Conservation (phyloP, 2,113 vertebrate genomes). For the Coryphaenoides rupestris region DNA sequence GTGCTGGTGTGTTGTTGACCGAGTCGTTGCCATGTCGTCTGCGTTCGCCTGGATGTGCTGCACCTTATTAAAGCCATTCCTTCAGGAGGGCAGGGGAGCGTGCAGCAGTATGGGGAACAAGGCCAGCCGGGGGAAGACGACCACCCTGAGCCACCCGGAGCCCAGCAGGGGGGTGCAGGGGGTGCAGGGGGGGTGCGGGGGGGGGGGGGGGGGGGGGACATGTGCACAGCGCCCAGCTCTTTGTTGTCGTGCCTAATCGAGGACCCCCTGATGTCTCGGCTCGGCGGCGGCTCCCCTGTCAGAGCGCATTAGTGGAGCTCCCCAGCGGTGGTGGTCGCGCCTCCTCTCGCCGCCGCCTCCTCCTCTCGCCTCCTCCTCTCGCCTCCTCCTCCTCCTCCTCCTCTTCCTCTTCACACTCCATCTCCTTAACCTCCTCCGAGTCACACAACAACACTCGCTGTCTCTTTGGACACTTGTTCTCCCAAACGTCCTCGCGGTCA, state of each 20-base stretch:
- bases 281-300: slow-evolving; percentile 64
- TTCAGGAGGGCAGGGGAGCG: slow-evolving; percentile 84
- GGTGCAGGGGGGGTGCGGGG: slow-evolving; percentile 9
- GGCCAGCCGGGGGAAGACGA: slow-evolving; percentile 57
- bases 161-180: slow-evolving; percentile 1
- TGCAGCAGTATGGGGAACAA: slow-evolving; percentile 74
- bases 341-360: slow-evolving; percentile 44
- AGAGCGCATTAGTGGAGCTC: slow-evolving; percentile 61
- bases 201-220: background rate
- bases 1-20: slow-evolving; percentile 54
- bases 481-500: no score
- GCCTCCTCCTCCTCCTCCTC: slow-evolving; percentile 47
- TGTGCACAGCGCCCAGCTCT: slow-evolving; percentile 12
- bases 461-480: slow-evolving; percentile 12
- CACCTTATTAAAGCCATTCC: slow-evolving; percentile 93
- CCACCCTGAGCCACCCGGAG: slow-evolving; percentile 60
- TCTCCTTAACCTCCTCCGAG: slow-evolving; percentile 48
- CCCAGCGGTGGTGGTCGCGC: slow-evolving; percentile 29
- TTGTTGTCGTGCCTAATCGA: slow-evolving; percentile 53
- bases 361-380: slow-evolving; percentile 41
- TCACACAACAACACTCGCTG: slow-evolving; percentile 18
- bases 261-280: slow-evolving; percentile 58
- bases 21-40: slow-evolving; percentile 78
- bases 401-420: slow-evolving; percentile 35
- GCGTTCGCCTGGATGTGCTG: slow-evolving; percentile 70